Conservation (phyloP, 2,888 invertebrate species). For the Aspidiotus destructor region DNA sequence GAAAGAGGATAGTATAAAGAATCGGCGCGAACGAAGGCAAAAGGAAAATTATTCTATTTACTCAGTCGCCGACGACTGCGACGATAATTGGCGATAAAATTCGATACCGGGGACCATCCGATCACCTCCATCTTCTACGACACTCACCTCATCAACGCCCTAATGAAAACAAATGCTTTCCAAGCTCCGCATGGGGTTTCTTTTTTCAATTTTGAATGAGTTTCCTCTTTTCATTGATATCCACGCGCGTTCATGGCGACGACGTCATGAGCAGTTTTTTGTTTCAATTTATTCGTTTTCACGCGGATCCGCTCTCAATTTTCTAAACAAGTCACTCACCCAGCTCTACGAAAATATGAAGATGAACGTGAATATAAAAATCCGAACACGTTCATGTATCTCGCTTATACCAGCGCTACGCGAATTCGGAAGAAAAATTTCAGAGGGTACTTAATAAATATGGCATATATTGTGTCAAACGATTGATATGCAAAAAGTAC, state of each 20-base stretch:
- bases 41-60: conserved; percentile 30
- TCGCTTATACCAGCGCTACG: too few relatives aligned
- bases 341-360: too few relatives aligned
- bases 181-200: conserved; percentile 27
- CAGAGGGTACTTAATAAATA: too few relatives aligned
- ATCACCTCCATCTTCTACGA: conserved; percentile 24
- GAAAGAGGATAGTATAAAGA: conserved; percentile 16
- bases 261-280: not conserved
- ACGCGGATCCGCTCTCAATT: not conserved
- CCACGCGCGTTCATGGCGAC: conserved; percentile 6
- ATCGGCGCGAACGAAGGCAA: conserved; percentile 13
- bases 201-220: conserved; percentile 28
- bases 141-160: conserved; percentile 28
- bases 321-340: not conserved
- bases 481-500: too few relatives aligned
- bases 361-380: too few relatives aligned
- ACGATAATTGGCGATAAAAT: conserved; percentile 31
- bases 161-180: conserved; percentile 31
- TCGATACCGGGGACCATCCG: conserved; percentile 30
- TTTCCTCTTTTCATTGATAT: conserved; percentile 24
- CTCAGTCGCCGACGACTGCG: conserved; percentile 29
- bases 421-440: too few relatives aligned
- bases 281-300: conserved; percentile 4
- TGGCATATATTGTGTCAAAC: too few relatives aligned
- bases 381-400: too few relatives aligned